Evolutionary conservation across 2,113 vertebrate genomes (phyloP).

Genomic region (Phrynosoma blainvillii): DNA sequence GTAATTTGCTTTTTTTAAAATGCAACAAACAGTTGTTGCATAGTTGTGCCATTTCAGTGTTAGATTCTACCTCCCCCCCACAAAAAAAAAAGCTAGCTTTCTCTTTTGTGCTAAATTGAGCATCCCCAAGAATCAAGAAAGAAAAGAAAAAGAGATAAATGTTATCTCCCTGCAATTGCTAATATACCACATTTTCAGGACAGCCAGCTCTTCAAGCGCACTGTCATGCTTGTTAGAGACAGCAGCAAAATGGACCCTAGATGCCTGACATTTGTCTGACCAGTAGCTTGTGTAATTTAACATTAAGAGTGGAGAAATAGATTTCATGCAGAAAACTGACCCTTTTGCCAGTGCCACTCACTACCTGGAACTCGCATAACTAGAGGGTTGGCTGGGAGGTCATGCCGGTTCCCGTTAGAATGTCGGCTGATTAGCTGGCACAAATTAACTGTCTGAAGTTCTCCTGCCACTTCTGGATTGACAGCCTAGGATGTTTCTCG

Average conservation of each 20-base stretch:
- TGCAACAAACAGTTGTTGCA: not conserved
- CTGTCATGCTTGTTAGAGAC: not conserved
- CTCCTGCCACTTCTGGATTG: constrained; percentile 53
- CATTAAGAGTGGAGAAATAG: not conserved
- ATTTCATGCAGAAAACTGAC: constrained; percentile 51
- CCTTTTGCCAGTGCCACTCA: constrained; percentile 17
- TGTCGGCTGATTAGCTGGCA: constrained; percentile 44
- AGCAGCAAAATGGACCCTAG: not conserved
- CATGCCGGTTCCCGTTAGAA: constrained; percentile 46
- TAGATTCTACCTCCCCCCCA: no score
- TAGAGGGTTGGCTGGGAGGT: constrained; percentile 32
- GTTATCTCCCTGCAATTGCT: not conserved
- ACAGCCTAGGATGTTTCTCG: constrained; percentile 38
- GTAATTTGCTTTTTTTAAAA: not conserved
- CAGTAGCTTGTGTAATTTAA: not conserved
- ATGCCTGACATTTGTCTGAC: constrained; percentile 1
- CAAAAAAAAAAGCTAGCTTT: no score
- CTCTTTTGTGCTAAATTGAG: not conserved
- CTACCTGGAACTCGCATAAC: constrained; percentile 43
- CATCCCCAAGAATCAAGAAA: not conserved
- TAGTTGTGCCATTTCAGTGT: not conserved
- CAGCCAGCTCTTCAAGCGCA: not conserved
- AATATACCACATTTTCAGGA: not conserved
- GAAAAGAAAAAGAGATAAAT: not conserved
- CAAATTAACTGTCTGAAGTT: constrained; percentile 44